These are phyloP conservation scores for Stomatorhinus ivindoensis DNA, from an alignment of 2,113 vertebrate species.

Conservation along the genomic window DNA sequence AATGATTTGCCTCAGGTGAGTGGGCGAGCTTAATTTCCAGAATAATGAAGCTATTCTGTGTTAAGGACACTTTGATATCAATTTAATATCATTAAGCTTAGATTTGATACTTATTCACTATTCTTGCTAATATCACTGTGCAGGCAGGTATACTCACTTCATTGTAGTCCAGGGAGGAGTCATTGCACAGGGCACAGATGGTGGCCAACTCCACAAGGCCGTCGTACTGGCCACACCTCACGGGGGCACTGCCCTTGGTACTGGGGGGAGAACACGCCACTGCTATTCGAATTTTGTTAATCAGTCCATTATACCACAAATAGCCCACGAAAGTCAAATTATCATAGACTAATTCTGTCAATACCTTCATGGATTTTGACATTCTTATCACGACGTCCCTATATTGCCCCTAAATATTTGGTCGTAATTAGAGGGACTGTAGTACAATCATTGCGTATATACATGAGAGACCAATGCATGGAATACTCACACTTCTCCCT, in stretches of 20 bases:
- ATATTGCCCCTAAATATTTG: neutral
- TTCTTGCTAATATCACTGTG: neutral
- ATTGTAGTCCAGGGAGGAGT: slow-evolving; percentile 88
- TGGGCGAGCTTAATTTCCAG: neutral
- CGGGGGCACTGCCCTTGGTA: slow-evolving; percentile 54
- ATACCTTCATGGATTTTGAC: neutral
- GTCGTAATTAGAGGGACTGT: neutral
- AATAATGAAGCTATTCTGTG: neutral
- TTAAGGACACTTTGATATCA: neutral
- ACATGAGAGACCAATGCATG: neutral
- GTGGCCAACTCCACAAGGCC: slow-evolving; percentile 88
- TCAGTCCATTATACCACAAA: neutral
- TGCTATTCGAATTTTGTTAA: neutral
- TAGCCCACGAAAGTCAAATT: neutral
- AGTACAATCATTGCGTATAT: neutral
- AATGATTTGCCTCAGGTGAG: neutral
- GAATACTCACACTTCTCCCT: slow-evolving; percentile 86
- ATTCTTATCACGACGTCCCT: neutral
- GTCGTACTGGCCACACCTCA: slow-evolving; percentile 76
- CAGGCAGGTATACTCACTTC: slow-evolving; percentile 58
- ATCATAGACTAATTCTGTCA: neutral
- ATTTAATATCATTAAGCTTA: neutral
- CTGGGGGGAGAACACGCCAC: slow-evolving; percentile 40
- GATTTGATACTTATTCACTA: neutral
- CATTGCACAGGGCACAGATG: slow-evolving; percentile 89